Evolutionary conservation across 2,888 invertebrate species (phyloP), one percentile per base, ranked within the genome.

Genomic region (Rotaria macrura): DNA sequence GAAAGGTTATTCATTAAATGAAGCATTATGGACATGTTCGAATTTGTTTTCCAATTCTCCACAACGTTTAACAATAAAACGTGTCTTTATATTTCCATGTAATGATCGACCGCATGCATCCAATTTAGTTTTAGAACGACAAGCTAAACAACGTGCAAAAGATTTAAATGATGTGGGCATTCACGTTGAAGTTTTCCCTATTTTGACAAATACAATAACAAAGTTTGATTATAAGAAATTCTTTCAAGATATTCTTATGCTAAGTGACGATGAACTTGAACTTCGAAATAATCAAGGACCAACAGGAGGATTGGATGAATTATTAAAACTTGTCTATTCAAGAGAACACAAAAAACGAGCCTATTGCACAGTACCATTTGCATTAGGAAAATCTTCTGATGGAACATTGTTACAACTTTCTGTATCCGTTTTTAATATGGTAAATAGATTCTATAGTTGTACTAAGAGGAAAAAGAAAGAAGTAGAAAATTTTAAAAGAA

Each of bases 321-420:
- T 79, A 79, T 43, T 79, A 79, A 79, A 79, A 79, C 43, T 40
- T 43, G 79, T 79, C 10, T 79, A 43, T 43, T 40, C 79, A 23
- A 93, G 93, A 88, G 93, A 93, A 88, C 93, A 93, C 89, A 92
- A 93, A 84, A 93, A 93, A 87, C 91, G 93, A 86, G 93, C 93
- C 47, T 89, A 93, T 84, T 92, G 93, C 4, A 92, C 92, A 88
- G 90, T 94, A 40, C 91, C 90, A 83, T 92, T 94, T 88, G 91
- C 92, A 86, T 79, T 79, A 12, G 79, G 79, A 43, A n/a, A 23
- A 43, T 12, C 43, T 43, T 25, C 43, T 7, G 79, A 79, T 79
- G 79, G 79, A 43, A 65, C 65, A 65, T 43, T 25, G 43, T 43
- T 79, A n/a, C 43, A 79, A 79, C 10, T 79, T 23, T 79, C 79